Conservation (phyloP, 2,113 vertebrate species). For the Chloroceryle aenea region DNA sequence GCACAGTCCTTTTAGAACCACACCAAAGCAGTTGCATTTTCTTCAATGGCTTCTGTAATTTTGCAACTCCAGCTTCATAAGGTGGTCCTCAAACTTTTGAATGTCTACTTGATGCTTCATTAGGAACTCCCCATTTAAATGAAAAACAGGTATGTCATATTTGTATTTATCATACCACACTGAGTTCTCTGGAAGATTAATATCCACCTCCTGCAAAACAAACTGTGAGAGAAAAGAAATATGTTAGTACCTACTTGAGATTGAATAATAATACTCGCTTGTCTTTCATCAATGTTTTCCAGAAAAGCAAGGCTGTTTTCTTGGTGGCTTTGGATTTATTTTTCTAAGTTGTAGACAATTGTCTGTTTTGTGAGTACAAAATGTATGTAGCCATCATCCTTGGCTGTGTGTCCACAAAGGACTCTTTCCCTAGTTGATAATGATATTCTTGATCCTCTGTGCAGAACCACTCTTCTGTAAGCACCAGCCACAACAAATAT, state of each 20-base stretch:
- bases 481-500: background rate
- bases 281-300: background rate
- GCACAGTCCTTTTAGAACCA: background rate
- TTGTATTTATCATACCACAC: constrained; percentile 85
- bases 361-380: background rate
- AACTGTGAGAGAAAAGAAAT: constrained; percentile 73
- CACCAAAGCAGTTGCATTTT: background rate
- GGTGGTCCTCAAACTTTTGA: constrained; percentile 77
- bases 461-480: background rate
- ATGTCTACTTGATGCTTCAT: constrained; percentile 87
- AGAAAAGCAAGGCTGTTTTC: background rate
- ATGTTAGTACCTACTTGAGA: background rate
- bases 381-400: background rate
- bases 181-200: constrained; percentile 82
- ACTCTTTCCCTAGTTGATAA: too few relatives aligned
- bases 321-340: background rate
- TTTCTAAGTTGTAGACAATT: background rate
- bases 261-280: background rate
- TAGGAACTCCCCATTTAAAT: constrained; percentile 86
- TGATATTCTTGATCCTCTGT: background rate
- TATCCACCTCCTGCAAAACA: constrained; percentile 87
- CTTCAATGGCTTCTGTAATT: background rate
- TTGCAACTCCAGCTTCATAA: constrained; percentile 73
- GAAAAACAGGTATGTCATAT: constrained; percentile 88
- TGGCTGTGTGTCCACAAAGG: background rate